These are phyloP conservation scores for Drosophila tristis DNA, from an alignment of 1,140 invertebrate species.

Conservation along the genomic window DNA sequence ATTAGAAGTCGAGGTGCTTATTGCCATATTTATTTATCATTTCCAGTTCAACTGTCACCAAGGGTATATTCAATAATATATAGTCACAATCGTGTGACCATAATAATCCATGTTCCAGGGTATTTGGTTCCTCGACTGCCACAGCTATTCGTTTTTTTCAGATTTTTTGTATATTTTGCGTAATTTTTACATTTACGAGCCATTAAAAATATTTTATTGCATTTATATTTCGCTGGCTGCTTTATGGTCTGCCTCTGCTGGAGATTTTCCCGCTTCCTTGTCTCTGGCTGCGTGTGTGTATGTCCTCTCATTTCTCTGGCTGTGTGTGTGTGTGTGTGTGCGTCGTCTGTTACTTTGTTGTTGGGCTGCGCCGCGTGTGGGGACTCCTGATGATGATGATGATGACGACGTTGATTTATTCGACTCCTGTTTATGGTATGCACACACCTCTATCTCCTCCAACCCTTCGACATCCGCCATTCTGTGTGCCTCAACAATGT, in stretches of 20 bases:
- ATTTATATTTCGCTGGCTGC: conserved; percentile 74
- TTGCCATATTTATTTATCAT: too few relatives aligned
- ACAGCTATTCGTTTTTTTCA: neutral
- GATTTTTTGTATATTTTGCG: conserved; percentile 54
- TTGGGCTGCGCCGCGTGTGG: conserved; percentile 51
- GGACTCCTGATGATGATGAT: conserved; percentile 47
- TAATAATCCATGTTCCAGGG: too few relatives aligned
- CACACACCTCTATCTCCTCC: conserved; percentile 47
- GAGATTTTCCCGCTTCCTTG: conserved; percentile 60
- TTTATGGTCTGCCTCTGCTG: conserved; percentile 64
- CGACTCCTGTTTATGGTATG: conserved; percentile 72
- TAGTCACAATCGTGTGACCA: too few relatives aligned
- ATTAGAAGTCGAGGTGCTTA: too few relatives aligned
- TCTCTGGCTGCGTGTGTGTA: conserved; percentile 23
- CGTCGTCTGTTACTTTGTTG: conserved; percentile 42
- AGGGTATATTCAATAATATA: too few relatives aligned
- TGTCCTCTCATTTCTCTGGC: conserved; percentile 26
- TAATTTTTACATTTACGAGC: conserved; percentile 77
- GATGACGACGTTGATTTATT: conserved; percentile 72
- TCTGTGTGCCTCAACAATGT: conserved; percentile 39
- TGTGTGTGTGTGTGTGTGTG: neutral
- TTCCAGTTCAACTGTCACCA: too few relatives aligned
- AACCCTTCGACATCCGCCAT: neutral
- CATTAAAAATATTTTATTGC: conserved; percentile 77
- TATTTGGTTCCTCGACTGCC: too few relatives aligned